Evolutionary conservation across 2,797 vertebrate species (phyloP).

Genomic region (Tiaroga cobitis): DNA sequence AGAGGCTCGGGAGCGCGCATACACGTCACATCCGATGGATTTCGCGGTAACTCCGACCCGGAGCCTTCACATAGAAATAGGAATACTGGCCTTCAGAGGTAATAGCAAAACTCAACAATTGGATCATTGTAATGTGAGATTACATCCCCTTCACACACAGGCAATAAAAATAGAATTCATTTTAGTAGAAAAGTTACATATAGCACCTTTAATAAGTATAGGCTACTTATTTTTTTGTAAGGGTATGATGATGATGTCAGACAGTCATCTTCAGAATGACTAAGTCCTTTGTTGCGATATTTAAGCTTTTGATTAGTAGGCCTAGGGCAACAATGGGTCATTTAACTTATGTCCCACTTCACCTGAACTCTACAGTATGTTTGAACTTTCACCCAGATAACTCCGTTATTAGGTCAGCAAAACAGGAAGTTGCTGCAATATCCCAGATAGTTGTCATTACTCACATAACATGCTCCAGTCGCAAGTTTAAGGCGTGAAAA

Average conservation of each 20-base stretch:
- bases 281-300: background rate
- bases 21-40: no score
- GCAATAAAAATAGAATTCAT: no score
- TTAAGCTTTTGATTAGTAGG: background rate
- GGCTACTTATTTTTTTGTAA: background rate
- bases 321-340: background rate
- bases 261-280: background rate
- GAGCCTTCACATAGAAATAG: no score
- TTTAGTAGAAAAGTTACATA: no score
- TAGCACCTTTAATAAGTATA: no score
- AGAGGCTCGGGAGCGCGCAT: no score
- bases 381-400: constrained; percentile 33
- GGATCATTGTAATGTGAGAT: no score
- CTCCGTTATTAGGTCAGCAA: background rate
- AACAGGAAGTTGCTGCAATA: background rate
- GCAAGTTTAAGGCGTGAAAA: background rate
- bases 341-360: background rate
- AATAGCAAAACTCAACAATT: no score
- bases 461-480: background rate
- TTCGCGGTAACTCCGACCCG: no score
- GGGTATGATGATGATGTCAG: background rate
- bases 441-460: background rate
- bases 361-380: background rate
- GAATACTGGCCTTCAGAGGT: no score
- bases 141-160: no score